phyloP scores from a whole-genome alignment of 2,888 invertebrate genomes.

The Ochlodes sylvanus region DNA sequence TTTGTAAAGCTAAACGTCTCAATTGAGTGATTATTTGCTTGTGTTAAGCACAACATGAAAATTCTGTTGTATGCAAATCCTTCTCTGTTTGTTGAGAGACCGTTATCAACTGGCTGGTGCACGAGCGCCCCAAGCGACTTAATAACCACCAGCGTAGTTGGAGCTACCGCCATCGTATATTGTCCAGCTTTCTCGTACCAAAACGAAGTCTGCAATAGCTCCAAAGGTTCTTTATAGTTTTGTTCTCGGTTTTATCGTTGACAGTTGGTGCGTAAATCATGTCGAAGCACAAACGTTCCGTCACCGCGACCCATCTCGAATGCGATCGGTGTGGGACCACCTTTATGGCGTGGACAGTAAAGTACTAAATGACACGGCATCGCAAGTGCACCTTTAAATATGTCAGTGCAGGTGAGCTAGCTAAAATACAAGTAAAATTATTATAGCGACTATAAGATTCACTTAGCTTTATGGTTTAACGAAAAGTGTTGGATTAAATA shows the following conservation, averaged over 20 bases:
- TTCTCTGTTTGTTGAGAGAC: slow-evolving; percentile 63
- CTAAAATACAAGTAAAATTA: slow-evolving; percentile 33
- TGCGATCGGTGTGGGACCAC: slow-evolving; percentile 54
- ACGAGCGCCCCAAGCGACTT: slow-evolving; percentile 70
- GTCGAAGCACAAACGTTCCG: slow-evolving; percentile 63
- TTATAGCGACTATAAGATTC: slow-evolving; percentile 24
- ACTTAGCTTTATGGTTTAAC: slow-evolving; percentile 27
- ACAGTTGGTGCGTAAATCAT: slow-evolving; percentile 63
- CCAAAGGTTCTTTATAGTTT: slow-evolving; percentile 47
- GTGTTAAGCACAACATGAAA: slow-evolving; percentile 46
- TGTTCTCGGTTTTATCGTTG: slow-evolving; percentile 54
- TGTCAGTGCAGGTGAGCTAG: slow-evolving; percentile 29
- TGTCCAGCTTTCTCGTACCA: slow-evolving; percentile 18
- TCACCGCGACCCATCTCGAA: slow-evolving; percentile 58
- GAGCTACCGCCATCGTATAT: slow-evolving; percentile 48
- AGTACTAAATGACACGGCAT: slow-evolving; percentile 16
- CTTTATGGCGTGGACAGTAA: slow-evolving; percentile 49
- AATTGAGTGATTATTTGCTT: slow-evolving; percentile 30
- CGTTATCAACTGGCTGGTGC: slow-evolving; percentile 66
- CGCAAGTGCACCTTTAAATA: slow-evolving; percentile 11
- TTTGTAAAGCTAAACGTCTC: slow-evolving; percentile 16
- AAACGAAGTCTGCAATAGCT: slow-evolving; percentile 35
- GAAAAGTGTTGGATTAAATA: slow-evolving; percentile 7
- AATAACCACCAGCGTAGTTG: slow-evolving; percentile 52
- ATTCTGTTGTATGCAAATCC: slow-evolving; percentile 58